Base-by-base conservation (phyloP, 2,888 invertebrate genomes). In the Monochamus alternatus region DNA sequence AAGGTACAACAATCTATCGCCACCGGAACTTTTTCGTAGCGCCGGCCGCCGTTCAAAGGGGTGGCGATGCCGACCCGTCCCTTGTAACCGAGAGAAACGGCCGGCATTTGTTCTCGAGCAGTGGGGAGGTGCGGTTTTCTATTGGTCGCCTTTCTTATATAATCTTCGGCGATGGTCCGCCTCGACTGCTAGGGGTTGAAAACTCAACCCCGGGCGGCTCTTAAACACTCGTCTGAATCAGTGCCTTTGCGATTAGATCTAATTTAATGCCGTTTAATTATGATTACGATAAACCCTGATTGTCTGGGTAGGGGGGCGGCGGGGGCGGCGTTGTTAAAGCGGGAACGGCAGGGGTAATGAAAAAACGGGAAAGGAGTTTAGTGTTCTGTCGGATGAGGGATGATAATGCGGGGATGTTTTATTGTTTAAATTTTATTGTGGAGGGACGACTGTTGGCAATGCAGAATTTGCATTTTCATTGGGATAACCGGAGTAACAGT, bases 181-280 rank as follows among this genome's bases (percentile, higher is more conserved):
- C 85, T 84, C 44, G 75, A 71, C 52, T 74, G 67, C 65, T 4
- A 58, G 60, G 73, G 72, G 74, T 79, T 77, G 81, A 80, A 82
- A 81, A 83, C 80, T 82, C 84, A 78, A 82, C 83, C 84, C 81
- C 80, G 81, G 74, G 76, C 65, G 75, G 75, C 81, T 79, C 82
- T 83, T 82, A 84, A 84, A 83, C 81, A 79, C 81, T 81, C 83
- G 83, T 84, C 83, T 81, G 79, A 82, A 84, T 83, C 81, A 81
- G 82, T 81, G 81, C 84, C 82, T 86, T 85, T 83, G 79, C 84
- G 86, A 86, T 86, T 85, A 86, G 81, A 86, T 85, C 84, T 84
- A 84, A 84, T 86, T 86, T 85, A 84, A 85, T 84, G 81, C 82
- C 82, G 75, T 82, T 82, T 85, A 85, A 85, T 85, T 82, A 80